These are phyloP conservation scores for Thera britannica DNA, from an alignment of 2,888 invertebrate genomes.

Conservation along the genomic window DNA sequence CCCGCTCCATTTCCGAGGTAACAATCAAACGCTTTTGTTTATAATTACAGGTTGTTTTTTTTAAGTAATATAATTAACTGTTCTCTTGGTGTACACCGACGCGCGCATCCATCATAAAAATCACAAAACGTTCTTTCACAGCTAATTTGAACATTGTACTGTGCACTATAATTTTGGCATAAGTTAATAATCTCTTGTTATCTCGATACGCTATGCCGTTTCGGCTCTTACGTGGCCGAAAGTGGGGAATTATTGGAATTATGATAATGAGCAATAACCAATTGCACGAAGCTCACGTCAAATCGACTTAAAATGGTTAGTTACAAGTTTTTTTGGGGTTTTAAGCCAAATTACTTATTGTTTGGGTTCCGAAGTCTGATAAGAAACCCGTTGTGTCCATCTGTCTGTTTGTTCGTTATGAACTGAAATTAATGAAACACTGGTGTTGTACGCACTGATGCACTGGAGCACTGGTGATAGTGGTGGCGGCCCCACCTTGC, in stretches of 20 bases:
- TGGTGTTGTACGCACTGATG: no score
- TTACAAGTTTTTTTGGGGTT: slow-evolving; percentile 58
- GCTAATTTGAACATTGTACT: slow-evolving; percentile 49
- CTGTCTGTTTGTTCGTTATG: no score
- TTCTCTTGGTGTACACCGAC: slow-evolving; percentile 52
- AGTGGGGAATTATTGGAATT: slow-evolving; percentile 58
- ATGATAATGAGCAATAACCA: slow-evolving; percentile 78
- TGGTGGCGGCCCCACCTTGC: no score
- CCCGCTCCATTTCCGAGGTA: slow-evolving; percentile 57
- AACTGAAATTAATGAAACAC: no score
- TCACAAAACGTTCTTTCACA: slow-evolving; percentile 48
- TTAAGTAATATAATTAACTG: slow-evolving; percentile 58
- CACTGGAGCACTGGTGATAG: no score
- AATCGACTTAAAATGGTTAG: slow-evolving; percentile 66
- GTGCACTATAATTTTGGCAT: slow-evolving; percentile 59
- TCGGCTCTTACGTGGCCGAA: slow-evolving; percentile 60
- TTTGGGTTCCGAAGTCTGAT: slow-evolving; percentile 25
- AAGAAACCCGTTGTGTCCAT: background rate
- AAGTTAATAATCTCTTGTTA: slow-evolving; percentile 61
- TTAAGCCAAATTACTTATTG: slow-evolving; percentile 66
- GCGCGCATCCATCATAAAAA: slow-evolving; percentile 55
- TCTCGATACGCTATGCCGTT: slow-evolving; percentile 53
- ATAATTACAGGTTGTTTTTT: slow-evolving; percentile 64
- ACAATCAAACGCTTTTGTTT: slow-evolving; percentile 72
- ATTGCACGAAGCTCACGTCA: slow-evolving; percentile 79